Percentiles rank a stretch among this genome's conserved stretches.
These are phyloP conservation scores for Actinia equina DNA, from an alignment of 64 coral and sea anemone genomes.

Conservation along the genomic window DNA sequence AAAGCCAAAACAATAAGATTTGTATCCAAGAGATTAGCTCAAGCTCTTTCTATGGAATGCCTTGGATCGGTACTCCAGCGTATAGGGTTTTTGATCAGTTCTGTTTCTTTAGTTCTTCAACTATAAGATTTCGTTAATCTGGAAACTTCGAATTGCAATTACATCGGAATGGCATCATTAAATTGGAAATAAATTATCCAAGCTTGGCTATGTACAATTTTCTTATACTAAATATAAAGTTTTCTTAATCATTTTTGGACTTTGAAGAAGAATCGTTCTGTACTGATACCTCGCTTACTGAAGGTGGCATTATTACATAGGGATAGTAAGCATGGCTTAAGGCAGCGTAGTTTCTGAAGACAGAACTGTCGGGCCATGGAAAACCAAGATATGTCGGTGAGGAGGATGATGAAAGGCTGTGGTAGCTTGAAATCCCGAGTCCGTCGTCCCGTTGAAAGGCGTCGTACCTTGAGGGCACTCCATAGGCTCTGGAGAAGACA, in stretches of 20 bases:
- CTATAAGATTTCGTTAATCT: not conserved
- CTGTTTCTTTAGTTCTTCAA: not conserved
- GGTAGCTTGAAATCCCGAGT: not conserved
- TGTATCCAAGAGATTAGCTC: conserved; percentile 16
- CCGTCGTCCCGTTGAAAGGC: not conserved
- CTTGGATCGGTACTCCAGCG: not conserved
- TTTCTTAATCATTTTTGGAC: not conserved
- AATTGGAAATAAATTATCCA: not conserved
- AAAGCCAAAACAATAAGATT: not conserved
- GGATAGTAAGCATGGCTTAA: conserved; percentile 29
- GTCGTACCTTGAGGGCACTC: conserved; percentile 13
- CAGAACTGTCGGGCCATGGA: conserved; percentile 16
- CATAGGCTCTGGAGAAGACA: conserved; percentile 17
- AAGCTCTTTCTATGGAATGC: not conserved
- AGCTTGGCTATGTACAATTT: not conserved
- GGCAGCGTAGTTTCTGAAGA: conserved; percentile 22
- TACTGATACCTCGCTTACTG: not conserved
- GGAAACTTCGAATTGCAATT: not conserved
- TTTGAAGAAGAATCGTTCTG: conserved; percentile 14
- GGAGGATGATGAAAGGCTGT: not conserved
- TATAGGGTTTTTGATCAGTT: too few species aligned
- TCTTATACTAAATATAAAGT: not conserved
- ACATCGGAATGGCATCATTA: not conserved
- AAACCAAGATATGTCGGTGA: conserved; percentile 18
- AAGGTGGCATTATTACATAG: conserved; percentile 13